These are phyloP conservation scores for Thereuonema tuberculata DNA, from an alignment of 1,140 invertebrate genomes.

Conservation along the genomic window DNA sequence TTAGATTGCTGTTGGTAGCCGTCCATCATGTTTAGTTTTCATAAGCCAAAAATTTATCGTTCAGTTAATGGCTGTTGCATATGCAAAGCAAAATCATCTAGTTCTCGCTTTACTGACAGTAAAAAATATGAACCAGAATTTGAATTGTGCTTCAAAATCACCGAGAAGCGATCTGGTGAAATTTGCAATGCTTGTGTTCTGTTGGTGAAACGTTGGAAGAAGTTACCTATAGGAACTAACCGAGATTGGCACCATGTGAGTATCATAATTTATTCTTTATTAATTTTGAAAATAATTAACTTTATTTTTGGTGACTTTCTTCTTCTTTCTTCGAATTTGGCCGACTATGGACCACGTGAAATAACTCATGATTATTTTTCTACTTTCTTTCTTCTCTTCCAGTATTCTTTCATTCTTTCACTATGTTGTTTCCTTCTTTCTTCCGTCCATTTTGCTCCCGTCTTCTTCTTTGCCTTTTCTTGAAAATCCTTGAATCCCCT, in stretches of 20 bases:
- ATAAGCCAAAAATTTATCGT: conserved; percentile 75
- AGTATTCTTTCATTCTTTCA: too few species aligned
- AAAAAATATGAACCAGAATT: conserved; percentile 76
- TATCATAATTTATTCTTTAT: conserved; percentile 18
- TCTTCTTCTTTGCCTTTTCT: too few species aligned
- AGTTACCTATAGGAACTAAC: conserved; percentile 57
- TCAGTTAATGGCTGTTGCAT: conserved; percentile 74
- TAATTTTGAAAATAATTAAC: background rate
- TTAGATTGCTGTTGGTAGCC: too few species aligned
- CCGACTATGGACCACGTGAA: too few species aligned
- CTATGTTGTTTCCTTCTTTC: too few species aligned
- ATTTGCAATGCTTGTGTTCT: conserved; percentile 82
- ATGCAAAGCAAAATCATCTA: conserved; percentile 69
- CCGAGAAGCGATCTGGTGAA: conserved; percentile 55
- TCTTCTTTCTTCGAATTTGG: too few species aligned
- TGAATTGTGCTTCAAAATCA: conserved; percentile 62
- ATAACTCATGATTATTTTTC: too few species aligned
- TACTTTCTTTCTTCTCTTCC: too few species aligned
- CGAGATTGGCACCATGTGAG: conserved; percentile 74
- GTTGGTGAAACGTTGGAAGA: conserved; percentile 71
- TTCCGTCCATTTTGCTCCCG: too few species aligned
- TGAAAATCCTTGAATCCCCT: too few species aligned
- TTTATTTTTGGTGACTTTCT: background rate
- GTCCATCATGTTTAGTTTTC: conserved; percentile 65
- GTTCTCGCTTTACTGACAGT: conserved; percentile 73